A percentile compares a stretch with the other conserved stretches of the same genome.
These are phyloP conservation scores for Aradus depressus DNA, from an alignment of 2,888 invertebrate genomes.

Conservation along the genomic window DNA sequence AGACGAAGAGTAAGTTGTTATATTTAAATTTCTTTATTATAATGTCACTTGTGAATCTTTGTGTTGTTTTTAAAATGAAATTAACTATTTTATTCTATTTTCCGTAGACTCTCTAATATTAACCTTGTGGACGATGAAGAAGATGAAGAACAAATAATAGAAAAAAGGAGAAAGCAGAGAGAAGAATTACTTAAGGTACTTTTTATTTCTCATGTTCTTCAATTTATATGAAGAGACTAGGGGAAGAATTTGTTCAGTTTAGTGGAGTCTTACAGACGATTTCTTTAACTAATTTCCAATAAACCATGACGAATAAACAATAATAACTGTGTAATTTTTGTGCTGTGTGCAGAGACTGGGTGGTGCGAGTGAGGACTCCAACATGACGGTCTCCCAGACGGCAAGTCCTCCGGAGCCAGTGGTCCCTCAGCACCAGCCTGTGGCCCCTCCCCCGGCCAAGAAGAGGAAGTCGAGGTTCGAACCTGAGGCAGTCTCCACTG, in stretches of 20 bases:
- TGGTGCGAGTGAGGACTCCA: conserved; percentile 48
- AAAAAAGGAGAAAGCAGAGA: conserved; percentile 71
- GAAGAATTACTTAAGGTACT: conserved; percentile 73
- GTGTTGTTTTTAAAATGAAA: background rate
- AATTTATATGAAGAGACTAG: too few species aligned
- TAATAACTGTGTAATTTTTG: too few species aligned
- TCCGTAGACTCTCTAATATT: conserved; percentile 44
- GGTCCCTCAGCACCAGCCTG: conserved; percentile 2
- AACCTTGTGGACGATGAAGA: conserved; percentile 74
- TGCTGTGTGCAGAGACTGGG: conserved; percentile 43
- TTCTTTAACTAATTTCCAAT: too few species aligned
- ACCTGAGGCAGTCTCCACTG: conserved; percentile 16
- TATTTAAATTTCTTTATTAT: background rate
- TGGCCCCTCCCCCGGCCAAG: conserved; percentile 1
- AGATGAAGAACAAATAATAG: conserved; percentile 87
- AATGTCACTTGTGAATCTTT: background rate
- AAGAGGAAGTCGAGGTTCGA: conserved; percentile 31
- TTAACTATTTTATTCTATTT: background rate
- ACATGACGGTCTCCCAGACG: conserved; percentile 32
- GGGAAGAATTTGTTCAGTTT: too few species aligned
- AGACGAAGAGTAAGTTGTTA: conserved; percentile 33
- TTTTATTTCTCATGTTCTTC: background rate
- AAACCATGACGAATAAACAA: too few species aligned
- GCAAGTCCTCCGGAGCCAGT: conserved; percentile 16
- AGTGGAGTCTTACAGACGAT: too few species aligned